Evolutionary conservation across 1,140 invertebrate species (phyloP).

Genomic region (Formica exsecta): DNA sequence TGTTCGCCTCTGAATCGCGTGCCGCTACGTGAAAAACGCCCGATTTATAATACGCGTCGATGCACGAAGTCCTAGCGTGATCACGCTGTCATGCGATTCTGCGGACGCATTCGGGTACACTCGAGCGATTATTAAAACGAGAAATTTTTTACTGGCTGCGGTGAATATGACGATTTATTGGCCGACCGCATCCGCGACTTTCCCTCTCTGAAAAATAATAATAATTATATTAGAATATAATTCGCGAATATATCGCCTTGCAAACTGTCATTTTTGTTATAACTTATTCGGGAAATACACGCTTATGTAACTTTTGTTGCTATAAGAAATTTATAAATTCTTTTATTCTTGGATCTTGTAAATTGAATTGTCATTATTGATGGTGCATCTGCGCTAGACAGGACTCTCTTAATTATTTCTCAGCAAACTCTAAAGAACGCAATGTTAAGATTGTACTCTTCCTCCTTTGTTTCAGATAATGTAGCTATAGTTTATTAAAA

Average conservation of each 20-base stretch:
- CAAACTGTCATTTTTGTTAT: slow-evolving; percentile 5
- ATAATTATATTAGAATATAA: not conserved
- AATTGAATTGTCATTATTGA: not conserved
- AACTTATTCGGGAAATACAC: not conserved
- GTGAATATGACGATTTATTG: not conserved
- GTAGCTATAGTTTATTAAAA: slow-evolving; percentile 85
- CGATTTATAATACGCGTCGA: slow-evolving; percentile 1
- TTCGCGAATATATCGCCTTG: not conserved
- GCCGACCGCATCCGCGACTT: not conserved
- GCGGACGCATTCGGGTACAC: not conserved
- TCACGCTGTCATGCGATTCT: slow-evolving; percentile 62
- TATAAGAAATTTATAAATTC: slow-evolving; percentile 24
- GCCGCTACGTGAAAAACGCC: no score
- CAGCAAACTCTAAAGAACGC: not conserved
- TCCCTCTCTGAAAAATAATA: not conserved
- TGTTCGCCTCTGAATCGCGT: no score
- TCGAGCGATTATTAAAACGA: not conserved
- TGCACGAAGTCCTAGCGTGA: slow-evolving; percentile 58
- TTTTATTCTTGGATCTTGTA: not conserved
- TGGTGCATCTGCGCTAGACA: not conserved
- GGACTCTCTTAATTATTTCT: not conserved
- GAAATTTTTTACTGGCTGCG: not conserved
- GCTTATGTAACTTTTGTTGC: slow-evolving; percentile 22
- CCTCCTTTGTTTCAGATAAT: slow-evolving; percentile 84
- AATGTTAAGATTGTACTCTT: not conserved